Evolutionary conservation across 1,140 invertebrate genomes (phyloP), one percentile per base, ranked within the genome.

Genomic region (Saxidomus purpurata): DNA sequence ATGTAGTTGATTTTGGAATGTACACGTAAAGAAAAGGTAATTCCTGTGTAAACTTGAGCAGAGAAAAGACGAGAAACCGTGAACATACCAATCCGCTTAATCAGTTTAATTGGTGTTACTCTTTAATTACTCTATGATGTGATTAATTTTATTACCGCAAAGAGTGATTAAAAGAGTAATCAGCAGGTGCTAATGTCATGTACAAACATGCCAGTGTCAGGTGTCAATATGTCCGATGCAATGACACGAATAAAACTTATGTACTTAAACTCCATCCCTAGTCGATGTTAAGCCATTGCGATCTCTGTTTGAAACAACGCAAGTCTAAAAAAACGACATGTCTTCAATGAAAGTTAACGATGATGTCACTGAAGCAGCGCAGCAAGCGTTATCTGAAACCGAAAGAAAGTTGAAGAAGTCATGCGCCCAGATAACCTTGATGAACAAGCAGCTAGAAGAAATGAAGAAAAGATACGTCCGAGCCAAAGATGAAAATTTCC

Each of bases 391-490:
- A 19, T 0, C 19, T 25, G 80, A 87, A 34, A 61, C 82, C 8
- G 89, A 91, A 55, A 59, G 80, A 38, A 89, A 89, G 87, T 90
- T 92, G 36, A 71, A 79, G 38, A 89, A 82, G 43, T 82, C 90
- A n/a, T 90, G 90, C 80, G 84, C 85, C 40, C 89, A 91, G 67
- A 84, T 91, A 36, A 63, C 69, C 31, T 40, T 90, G 1, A 63
- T 92, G 28, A 92, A 90, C 82, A 86, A 81, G 17, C 84, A 83
- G 17, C 11, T 92, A 22, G 84, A 81, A 13, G 74, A 80, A 11
- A 67, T 88, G 63, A 81, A 89, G 59, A 76, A 49, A 25, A 63
- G 91, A 11, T 93, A 92, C 74, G 36, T 69, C 17, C 34, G 36
- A 9, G 91, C 92, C 28, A 92, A 90, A 63, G 52, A 36, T 34